Conservation (phyloP, 2,113 vertebrate genomes). For the Lagenorhynchus albirostris region DNA sequence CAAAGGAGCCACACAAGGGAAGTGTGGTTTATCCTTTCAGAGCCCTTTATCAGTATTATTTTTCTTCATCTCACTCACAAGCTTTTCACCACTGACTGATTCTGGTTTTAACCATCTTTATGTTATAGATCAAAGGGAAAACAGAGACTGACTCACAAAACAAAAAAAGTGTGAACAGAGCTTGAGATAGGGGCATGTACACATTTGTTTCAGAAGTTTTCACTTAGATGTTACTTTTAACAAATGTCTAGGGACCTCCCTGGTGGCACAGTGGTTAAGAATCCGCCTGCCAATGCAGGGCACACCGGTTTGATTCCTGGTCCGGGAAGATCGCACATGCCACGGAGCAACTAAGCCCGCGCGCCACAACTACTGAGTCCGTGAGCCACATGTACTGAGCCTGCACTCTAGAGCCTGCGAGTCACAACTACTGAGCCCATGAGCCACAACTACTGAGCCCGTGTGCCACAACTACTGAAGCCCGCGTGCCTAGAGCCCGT, state of each 20-base stretch:
- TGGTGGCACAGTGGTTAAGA: too few species aligned
- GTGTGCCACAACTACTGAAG: too few species aligned
- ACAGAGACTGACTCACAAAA: background rate
- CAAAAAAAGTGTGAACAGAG: background rate
- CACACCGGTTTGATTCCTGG: too few species aligned
- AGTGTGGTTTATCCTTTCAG: background rate
- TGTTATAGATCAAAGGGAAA: slow-evolving; percentile 52
- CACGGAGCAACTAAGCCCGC: too few species aligned
- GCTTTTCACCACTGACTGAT: background rate
- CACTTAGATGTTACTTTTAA: background rate
- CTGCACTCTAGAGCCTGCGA: too few species aligned
- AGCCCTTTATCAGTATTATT: background rate
- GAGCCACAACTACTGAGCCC: too few species aligned
- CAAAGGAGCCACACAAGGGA: background rate
- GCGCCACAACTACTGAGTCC: too few species aligned
- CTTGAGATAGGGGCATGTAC: fast-evolving
- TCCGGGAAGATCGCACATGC: too few species aligned
- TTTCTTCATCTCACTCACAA: background rate
- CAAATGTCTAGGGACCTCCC: background rate
- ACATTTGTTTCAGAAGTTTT: background rate
- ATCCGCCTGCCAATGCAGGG: too few species aligned
- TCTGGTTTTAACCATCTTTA: slow-evolving; percentile 53
- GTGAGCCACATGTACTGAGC: too few species aligned
- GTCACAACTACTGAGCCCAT: too few species aligned
- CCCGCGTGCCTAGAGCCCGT: too few species aligned